Evolutionary conservation across 2,113 vertebrate genomes (phyloP).

Genomic region (Dipodomys stephensi): DNA sequence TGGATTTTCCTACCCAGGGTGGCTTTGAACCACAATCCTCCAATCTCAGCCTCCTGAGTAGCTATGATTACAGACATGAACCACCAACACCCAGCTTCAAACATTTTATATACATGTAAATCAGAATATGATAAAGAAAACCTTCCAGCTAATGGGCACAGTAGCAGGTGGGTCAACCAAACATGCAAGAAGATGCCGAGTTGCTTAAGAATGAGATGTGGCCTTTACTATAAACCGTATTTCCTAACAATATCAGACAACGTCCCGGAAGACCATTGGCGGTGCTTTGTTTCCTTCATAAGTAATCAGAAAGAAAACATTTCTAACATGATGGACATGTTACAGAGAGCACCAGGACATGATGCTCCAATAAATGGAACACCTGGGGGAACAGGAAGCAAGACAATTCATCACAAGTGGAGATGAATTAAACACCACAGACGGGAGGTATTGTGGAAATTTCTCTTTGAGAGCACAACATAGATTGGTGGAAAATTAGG

Average conservation of each 20-base stretch:
- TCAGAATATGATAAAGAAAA: conserved; percentile 44
- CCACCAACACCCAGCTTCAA: too few relatives aligned
- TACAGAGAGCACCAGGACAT: neutral
- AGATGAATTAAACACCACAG: conserved; percentile 29
- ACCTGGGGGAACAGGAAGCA: conserved; percentile 47
- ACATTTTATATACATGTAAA: conserved; percentile 49
- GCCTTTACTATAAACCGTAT: neutral
- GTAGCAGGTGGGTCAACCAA: conserved; percentile 21
- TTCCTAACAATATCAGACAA: conserved; percentile 49
- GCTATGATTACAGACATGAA: too few relatives aligned
- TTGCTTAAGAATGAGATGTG: neutral
- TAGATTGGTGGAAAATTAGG: neutral
- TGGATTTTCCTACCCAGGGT: too few relatives aligned
- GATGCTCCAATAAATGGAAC: conserved; percentile 46
- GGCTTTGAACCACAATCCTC: too few relatives aligned
- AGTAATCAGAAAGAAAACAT: conserved; percentile 53
- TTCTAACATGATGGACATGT: conserved; percentile 9
- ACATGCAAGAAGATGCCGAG: conserved; percentile 37
- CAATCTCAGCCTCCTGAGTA: too few relatives aligned
- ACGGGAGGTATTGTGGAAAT: conserved; percentile 25
- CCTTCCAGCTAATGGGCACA: neutral
- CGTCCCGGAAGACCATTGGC: conserved; percentile 35
- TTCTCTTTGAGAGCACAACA: conserved; percentile 33
- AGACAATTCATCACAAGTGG: neutral
- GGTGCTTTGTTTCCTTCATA: conserved; percentile 48